A percentile compares a stretch with the other conserved stretches of the same genome.
Conservation (phyloP, 2,797 vertebrate species). For the Lepilemur septentrionalis region DNA sequence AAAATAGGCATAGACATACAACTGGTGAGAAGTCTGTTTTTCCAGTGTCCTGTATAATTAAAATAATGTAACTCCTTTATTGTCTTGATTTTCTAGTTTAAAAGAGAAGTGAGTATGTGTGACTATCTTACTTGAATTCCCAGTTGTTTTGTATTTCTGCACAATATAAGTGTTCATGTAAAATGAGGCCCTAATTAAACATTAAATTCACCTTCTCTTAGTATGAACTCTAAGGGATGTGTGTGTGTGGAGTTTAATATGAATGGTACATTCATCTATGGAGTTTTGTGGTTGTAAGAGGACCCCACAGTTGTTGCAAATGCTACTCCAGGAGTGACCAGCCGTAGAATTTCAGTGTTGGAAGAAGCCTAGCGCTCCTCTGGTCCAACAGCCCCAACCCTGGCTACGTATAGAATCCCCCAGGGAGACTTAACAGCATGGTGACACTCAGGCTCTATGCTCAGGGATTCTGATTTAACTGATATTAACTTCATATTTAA, state of each 20-base stretch:
- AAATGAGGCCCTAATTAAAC: background rate
- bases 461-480: background rate
- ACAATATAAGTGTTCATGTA: background rate
- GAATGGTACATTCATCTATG: background rate
- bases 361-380: background rate
- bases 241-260: background rate
- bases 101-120: background rate
- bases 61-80: background rate
- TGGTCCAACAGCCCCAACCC: background rate
- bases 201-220: background rate
- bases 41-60: background rate
- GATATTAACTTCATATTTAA: background rate
- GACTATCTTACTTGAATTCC: background rate
- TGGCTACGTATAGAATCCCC: background rate
- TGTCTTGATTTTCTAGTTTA: background rate
- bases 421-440: background rate
- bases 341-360: background rate
- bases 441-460: background rate
- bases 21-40: background rate
- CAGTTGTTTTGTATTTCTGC: slow-evolving; percentile 34
- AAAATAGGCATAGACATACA: background rate
- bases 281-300: background rate
- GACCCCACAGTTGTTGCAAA: background rate
- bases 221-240: background rate
- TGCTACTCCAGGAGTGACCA: background rate